phyloP scores from a whole-genome alignment of 1,140 invertebrate genomes.

The Rhagoletis zephyria region DNA sequence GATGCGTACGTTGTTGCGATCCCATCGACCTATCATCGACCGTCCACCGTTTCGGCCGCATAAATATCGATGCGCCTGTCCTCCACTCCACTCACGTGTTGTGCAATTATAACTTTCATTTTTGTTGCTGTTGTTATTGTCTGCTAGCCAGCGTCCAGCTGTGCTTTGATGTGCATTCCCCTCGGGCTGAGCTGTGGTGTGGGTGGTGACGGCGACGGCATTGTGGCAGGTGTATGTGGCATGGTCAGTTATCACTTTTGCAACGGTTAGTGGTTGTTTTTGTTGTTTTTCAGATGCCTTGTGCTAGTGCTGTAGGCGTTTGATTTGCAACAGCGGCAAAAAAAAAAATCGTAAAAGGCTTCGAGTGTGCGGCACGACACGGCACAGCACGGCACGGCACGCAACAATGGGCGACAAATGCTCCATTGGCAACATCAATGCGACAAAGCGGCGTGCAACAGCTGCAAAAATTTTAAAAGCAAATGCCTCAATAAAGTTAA shows the following conservation, averaged over 20 bases:
- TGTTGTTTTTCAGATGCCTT: not conserved
- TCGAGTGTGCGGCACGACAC: not conserved
- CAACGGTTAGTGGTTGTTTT: not conserved
- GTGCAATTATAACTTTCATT: not conserved
- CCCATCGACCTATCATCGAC: not conserved
- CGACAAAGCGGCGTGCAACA: slow-evolving; percentile 32
- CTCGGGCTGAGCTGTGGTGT: not conserved
- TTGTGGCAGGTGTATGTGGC: slow-evolving; percentile 6
- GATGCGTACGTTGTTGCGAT: not conserved
- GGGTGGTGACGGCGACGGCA: not conserved
- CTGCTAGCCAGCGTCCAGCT: not conserved
- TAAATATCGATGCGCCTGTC: not conserved
- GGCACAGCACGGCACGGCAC: not conserved
- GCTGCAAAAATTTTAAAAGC: slow-evolving; percentile 35
- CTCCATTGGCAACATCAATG: slow-evolving; percentile 33
- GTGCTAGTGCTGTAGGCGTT: not conserved
- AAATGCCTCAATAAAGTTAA: slow-evolving; percentile 32
- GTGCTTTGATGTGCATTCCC: slow-evolving; percentile 2
- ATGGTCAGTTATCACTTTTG: slow-evolving; percentile 29
- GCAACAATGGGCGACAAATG: slow-evolving; percentile 13
- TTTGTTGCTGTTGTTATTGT: slow-evolving; percentile 1
- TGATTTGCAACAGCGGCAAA: not conserved
- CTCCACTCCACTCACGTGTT: not conserved
- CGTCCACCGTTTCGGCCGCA: not conserved
- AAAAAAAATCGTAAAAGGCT: not conserved